phyloP scores from a whole-genome alignment of 1,140 invertebrate species.

The Trinorchestia longiramus region DNA sequence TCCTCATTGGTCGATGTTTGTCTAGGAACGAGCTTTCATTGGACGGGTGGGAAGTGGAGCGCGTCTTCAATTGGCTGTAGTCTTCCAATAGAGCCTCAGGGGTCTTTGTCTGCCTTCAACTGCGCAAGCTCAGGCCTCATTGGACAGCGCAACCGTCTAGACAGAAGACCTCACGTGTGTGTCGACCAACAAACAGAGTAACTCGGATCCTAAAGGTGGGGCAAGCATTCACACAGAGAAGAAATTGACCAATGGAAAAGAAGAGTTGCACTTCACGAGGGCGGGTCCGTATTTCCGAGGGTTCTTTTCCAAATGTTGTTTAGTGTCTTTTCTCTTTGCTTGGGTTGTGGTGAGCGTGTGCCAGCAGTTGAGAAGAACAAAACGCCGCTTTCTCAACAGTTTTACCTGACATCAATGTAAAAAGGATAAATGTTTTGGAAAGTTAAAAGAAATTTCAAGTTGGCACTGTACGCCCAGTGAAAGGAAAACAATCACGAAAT shows the following conservation, averaged over 20 bases:
- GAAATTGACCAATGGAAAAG: background rate
- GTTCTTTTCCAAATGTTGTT: background rate
- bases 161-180: background rate
- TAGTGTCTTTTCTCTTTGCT: background rate
- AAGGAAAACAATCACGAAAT: background rate
- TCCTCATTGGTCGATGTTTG: background rate
- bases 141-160: background rate
- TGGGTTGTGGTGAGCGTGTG: constrained; percentile 1
- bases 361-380: background rate
- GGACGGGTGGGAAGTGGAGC: background rate
- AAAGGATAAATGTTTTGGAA: background rate
- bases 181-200: background rate
- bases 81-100: background rate
- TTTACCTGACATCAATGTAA: background rate
- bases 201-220: background rate
- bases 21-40: background rate
- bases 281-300: background rate
- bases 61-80: background rate
- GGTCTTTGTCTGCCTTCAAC: background rate
- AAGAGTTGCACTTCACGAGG: background rate
- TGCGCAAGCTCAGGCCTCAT: background rate
- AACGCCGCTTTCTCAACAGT: background rate
- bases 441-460: background rate
- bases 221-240: background rate
- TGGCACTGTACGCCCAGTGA: background rate